Conservation (phyloP, 2,113 vertebrate genomes). For the Python bivittatus region DNA sequence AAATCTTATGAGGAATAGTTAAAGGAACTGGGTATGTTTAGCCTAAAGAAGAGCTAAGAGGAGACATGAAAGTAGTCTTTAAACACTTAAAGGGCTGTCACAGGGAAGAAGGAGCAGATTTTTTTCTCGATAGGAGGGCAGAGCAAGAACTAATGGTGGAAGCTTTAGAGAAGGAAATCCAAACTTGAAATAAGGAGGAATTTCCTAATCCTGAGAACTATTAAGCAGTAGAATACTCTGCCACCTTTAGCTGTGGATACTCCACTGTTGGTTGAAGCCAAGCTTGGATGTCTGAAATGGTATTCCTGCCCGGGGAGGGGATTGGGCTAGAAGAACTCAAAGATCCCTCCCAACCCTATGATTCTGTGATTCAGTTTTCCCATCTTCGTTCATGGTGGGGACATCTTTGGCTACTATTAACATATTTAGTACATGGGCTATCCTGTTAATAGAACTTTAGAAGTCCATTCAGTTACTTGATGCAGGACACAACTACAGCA, state of each 20-base stretch:
- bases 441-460: background rate
- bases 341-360: background rate
- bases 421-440: background rate
- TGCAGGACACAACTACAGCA: background rate
- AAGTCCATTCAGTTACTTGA: background rate
- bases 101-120: background rate
- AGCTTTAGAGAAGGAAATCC: background rate
- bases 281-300: background rate
- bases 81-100: background rate
- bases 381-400: background rate
- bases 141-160: background rate
- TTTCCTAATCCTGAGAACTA: background rate
- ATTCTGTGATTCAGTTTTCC: background rate
- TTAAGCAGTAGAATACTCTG: background rate
- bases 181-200: background rate
- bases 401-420: background rate
- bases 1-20: background rate
- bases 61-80: background rate
- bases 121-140: background rate
- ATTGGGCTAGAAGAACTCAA: background rate
- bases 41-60: background rate
- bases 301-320: background rate
- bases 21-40: background rate
- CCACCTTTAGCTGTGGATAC: background rate
- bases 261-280: background rate